A percentile compares a stretch with the other conserved stretches of the same genome.
Conservation (phyloP, 1,140 invertebrate genomes). For the Papilio helenus region DNA sequence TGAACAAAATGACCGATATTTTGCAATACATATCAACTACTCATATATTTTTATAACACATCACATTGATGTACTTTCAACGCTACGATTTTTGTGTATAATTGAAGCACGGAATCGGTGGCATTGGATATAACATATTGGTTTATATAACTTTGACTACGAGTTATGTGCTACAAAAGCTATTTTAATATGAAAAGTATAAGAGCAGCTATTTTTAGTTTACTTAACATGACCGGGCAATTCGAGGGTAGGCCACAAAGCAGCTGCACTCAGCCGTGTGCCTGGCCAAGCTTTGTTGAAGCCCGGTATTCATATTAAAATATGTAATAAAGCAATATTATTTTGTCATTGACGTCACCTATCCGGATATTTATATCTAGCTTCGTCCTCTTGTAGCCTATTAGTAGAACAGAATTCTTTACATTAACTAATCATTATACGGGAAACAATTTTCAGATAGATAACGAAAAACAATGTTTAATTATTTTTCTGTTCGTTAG, state of each 20-base stretch:
- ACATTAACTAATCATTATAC: too few relatives aligned
- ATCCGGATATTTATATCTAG: background rate
- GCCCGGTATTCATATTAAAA: conserved; percentile 36
- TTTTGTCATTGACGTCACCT: conserved; percentile 26
- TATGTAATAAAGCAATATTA: conserved; percentile 31
- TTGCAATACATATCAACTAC: background rate
- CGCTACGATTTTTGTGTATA: background rate
- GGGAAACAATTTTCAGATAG: too few relatives aligned
- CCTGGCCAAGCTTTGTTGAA: background rate
- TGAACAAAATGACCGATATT: background rate
- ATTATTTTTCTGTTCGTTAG: too few relatives aligned
- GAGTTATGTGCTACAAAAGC: background rate
- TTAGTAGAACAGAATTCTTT: background rate
- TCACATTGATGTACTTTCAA: background rate
- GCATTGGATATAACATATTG: background rate
- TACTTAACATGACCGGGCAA: background rate
- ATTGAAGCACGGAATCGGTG: background rate
- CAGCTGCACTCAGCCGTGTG: background rate
- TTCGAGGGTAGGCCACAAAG: conserved; percentile 4
- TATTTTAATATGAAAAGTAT: conserved; percentile 33
- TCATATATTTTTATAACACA: background rate
- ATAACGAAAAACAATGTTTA: too few relatives aligned
- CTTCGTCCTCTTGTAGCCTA: background rate
- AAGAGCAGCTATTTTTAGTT: conserved; percentile 14
- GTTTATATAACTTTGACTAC: conserved; percentile 4